Evolutionary conservation across 2,113 vertebrate species (phyloP).

Genomic region (Saguinus imperator): DNA sequence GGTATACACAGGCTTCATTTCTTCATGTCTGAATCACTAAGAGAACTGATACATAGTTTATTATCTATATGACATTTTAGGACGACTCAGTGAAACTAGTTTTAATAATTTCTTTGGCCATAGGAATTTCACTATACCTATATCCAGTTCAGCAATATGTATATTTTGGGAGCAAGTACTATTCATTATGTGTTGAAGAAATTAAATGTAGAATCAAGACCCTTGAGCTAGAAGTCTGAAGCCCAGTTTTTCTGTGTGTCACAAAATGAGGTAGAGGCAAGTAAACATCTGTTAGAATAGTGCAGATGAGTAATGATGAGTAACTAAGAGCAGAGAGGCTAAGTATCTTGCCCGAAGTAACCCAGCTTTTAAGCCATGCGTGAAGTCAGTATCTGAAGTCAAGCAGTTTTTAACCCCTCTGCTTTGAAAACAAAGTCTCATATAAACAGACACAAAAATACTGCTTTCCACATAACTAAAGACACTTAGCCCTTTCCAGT

Average conservation of each 20-base stretch:
- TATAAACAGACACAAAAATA: background rate
- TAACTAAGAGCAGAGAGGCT: background rate
- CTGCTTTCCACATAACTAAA: background rate
- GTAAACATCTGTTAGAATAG: background rate
- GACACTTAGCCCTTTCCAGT: background rate
- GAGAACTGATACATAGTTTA: background rate
- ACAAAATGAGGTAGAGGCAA: background rate
- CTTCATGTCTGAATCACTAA: constrained; percentile 44
- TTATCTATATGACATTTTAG: background rate
- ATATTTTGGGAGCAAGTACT: background rate
- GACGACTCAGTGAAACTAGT: background rate
- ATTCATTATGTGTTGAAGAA: background rate
- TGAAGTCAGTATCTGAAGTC: background rate
- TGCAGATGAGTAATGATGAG: background rate
- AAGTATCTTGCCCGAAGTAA: background rate
- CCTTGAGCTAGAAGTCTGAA: background rate
- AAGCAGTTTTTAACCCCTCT: background rate
- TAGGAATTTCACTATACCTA: background rate
- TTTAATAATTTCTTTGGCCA: background rate
- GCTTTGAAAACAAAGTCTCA: background rate
- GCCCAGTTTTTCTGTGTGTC: background rate
- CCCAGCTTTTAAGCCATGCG: background rate
- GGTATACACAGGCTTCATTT: constrained; percentile 33
- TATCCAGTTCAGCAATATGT: background rate
- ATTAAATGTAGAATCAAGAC: background rate